These are phyloP conservation scores for Gari tellinella DNA, from an alignment of 2,888 invertebrate genomes.

Conservation along the genomic window DNA sequence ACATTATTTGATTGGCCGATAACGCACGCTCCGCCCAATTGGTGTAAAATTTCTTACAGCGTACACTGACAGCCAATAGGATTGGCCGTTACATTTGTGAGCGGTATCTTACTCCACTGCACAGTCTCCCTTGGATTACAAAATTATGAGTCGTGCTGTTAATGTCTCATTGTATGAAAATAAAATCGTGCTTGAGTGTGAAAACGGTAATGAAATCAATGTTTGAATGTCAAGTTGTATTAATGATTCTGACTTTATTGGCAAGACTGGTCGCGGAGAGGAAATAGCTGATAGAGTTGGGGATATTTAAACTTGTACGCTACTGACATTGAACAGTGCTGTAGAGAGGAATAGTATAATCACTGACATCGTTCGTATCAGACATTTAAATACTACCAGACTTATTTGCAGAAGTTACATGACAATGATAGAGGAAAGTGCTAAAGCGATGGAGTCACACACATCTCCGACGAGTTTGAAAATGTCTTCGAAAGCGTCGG, in stretches of 20 bases:
- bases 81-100: constrained; percentile 38
- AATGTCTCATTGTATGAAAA: constrained; percentile 60
- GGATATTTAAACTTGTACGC: neutral
- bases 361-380: too few relatives aligned
- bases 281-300: constrained; percentile 3
- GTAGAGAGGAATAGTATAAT: neutral
- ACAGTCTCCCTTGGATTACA: constrained; percentile 39
- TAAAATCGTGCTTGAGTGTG: constrained; percentile 51
- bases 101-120: constrained; percentile 5
- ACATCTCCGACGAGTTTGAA: constrained; percentile 42
- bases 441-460: constrained; percentile 11
- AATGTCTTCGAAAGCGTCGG: constrained; percentile 90
- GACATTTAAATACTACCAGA: neutral
- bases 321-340: neutral
- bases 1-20: constrained; percentile 46
- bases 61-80: constrained; percentile 31
- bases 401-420: neutral
- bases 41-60: constrained; percentile 31
- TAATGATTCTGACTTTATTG: constrained; percentile 23
- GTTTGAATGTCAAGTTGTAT: constrained; percentile 50
- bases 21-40: constrained; percentile 35
- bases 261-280: neutral
- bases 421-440: constrained; percentile 41
- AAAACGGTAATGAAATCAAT: constrained; percentile 61
- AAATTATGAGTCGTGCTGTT: constrained; percentile 56